Conservation (phyloP, 2,888 invertebrate species). For the Tolmerus cingulatus region DNA sequence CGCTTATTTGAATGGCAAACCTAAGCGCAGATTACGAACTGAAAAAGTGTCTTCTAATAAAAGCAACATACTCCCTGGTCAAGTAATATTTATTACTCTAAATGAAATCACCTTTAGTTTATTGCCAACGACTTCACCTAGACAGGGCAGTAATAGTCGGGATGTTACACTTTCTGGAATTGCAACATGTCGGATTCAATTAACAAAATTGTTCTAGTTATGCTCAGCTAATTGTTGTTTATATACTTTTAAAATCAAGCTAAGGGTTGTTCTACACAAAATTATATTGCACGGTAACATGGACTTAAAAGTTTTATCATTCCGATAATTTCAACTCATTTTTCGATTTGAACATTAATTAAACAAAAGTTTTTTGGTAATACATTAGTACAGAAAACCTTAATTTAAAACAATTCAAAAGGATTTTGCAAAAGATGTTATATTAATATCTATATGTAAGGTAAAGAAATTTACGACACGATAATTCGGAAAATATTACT, state of each 20-base stretch:
- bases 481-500: no score
- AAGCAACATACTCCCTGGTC: neutral
- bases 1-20: neutral
- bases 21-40: slow-evolving; percentile 2
- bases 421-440: no score
- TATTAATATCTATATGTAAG: no score
- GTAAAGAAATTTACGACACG: no score
- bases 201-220: neutral
- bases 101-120: slow-evolving; percentile 2
- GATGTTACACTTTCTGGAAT: neutral
- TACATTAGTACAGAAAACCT: no score
- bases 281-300: neutral
- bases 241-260: neutral
- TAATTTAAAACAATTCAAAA: no score
- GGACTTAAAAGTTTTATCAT: no score
- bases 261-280: neutral
- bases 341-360: no score
- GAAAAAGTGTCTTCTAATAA: neutral
- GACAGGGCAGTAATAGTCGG: neutral
- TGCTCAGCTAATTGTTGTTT: neutral
- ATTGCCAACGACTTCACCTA: neutral
- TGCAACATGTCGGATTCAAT: neutral
- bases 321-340: no score
- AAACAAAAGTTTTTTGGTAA: no score
- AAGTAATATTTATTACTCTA: neutral